These are phyloP conservation scores for Melanotaenia pygmaea DNA, from an alignment of 2,797 vertebrate species.

Conservation along the genomic window DNA sequence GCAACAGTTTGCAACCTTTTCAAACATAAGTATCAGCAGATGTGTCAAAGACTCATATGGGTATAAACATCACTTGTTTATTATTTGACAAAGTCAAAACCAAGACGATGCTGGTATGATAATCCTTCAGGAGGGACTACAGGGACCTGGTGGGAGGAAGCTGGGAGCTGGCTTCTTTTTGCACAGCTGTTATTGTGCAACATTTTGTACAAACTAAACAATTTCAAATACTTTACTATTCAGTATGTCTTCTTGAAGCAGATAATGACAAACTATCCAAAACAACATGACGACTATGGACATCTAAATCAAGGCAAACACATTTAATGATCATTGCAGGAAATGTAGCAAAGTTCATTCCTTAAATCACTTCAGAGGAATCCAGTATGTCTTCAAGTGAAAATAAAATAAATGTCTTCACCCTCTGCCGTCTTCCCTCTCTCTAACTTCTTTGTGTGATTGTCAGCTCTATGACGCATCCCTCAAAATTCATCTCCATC, in stretches of 20 bases:
- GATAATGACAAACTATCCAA: neutral
- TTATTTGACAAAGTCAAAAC: no score
- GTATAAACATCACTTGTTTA: no score
- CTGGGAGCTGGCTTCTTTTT: neutral
- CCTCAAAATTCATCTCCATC: conserved; percentile 13
- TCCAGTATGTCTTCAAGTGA: neutral
- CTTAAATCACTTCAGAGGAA: neutral
- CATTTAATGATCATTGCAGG: neutral
- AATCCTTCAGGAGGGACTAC: neutral
- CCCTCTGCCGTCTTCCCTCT: neutral
- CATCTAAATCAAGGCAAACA: neutral
- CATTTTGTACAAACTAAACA: neutral
- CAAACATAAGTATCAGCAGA: no score
- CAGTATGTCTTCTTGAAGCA: neutral
- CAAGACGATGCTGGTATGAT: neutral
- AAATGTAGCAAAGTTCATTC: neutral
- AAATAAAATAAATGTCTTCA: no score
- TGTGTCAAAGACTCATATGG: no score
- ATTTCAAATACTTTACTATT: neutral
- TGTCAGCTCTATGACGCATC: conserved; percentile 14
- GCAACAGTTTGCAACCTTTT: neutral
- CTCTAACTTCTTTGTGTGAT: neutral
- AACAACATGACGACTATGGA: neutral
- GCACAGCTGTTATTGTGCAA: no score
- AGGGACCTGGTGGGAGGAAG: neutral